These are phyloP conservation scores for Pholis gunnellus DNA, from an alignment of 2,113 vertebrate species.

Conservation along the genomic window DNA sequence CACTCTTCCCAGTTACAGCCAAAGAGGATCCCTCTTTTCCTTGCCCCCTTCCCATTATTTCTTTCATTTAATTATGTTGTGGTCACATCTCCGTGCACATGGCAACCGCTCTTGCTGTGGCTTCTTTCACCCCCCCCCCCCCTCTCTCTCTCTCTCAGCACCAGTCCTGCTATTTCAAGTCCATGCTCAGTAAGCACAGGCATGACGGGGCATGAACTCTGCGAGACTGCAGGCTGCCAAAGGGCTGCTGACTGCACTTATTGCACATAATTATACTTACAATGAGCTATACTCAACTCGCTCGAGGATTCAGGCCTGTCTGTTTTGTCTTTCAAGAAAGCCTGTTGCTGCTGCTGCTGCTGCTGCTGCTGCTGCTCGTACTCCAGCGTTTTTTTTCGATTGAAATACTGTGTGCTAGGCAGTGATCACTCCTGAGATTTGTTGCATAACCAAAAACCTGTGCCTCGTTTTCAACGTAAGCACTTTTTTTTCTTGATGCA, in stretches of 20 bases:
- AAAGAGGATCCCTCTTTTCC: constrained; percentile 39
- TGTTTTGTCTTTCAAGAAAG: constrained; percentile 9
- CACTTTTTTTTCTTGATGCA: constrained; percentile 14
- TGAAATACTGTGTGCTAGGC: not conserved
- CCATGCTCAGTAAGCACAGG: constrained; percentile 76
- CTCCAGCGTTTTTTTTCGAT: not conserved
- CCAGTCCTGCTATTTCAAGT: constrained; percentile 76
- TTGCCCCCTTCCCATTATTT: constrained; percentile 43
- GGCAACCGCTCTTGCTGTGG: constrained; percentile 65
- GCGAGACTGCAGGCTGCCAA: constrained; percentile 63
- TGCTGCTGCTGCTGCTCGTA: not conserved
- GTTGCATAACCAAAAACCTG: constrained; percentile 13
- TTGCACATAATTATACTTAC: constrained; percentile 66
- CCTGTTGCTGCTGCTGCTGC: not conserved
- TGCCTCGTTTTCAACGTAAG: constrained; percentile 1
- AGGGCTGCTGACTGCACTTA: constrained; percentile 69
- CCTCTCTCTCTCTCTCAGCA: constrained; percentile 28
- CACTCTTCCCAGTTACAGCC: constrained; percentile 25
- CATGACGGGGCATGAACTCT: constrained; percentile 81
- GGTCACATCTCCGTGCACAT: constrained; percentile 72
- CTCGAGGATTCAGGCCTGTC: constrained; percentile 33
- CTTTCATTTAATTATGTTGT: constrained; percentile 64
- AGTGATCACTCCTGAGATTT: constrained; percentile 1
- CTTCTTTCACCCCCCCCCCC: constrained; percentile 26
- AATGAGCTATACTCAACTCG: constrained; percentile 49